Evolutionary conservation across 2,797 vertebrate genomes (phyloP), one percentile per base, ranked within the genome.

Genomic region (Coracias cyanogaster): DNA sequence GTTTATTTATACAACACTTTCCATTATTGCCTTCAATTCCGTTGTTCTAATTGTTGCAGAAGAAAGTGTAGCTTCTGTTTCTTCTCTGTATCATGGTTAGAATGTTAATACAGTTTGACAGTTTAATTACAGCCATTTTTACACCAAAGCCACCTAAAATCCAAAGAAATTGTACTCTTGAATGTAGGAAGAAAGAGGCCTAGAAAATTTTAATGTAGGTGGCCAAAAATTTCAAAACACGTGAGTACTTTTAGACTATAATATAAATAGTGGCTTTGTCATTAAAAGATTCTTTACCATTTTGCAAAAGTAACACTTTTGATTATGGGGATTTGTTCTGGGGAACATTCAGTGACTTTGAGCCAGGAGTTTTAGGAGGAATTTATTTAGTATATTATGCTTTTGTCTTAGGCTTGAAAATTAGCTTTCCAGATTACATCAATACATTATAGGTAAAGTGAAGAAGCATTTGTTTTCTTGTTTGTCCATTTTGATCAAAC

Each of bases 1-100:
- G 29, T 90, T 96, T 95, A 85, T 86, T 94, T 94, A 60, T 92
- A 70, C 55, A 89, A 73, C 77, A 57, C 66, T 92, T 92, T 81
- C 39, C 70, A 79, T 76, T 91, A 54, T 90, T 86, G 73, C 64
- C 41, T 93, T 24, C 70, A 64, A 41, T 86, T 86, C 81, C 31
- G 66, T 92, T 94, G 80, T 92, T 95, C 80, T 77, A 37, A 86
- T 76, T 79, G 51, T 82, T 35, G 31, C 37, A 45, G 80, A 76
- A 94, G 93, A 92, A 84, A 35, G 60, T 6, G 9, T 86, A 64
- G 39, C 48, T 94, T 89, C 77, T 88, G 41, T 66, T 92, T 77
- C 67, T 87, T 74, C 64, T 87, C 31, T 41, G 19, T 85, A 37
- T 77, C 88, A 24, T 82, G 20, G 46, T 86, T 89, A 41, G 72